Conservation (phyloP, 1,140 invertebrate genomes). For the Bradysia coprophila region DNA sequence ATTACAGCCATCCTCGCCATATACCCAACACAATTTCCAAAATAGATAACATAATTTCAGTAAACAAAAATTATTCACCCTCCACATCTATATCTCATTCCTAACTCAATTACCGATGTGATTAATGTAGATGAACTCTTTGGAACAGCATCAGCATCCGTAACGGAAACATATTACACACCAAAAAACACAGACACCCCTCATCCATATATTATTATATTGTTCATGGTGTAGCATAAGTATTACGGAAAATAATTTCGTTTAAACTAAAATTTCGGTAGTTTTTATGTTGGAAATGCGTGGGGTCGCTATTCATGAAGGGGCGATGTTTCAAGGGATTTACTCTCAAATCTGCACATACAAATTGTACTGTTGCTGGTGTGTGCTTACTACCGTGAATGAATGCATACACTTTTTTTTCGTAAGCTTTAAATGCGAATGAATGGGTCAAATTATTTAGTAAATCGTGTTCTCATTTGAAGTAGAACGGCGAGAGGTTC, state of each 20-base stretch:
- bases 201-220: not conserved
- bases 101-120: not conserved
- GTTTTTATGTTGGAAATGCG: not conserved
- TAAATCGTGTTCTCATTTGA: too few relatives aligned
- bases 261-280: not conserved
- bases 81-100: too few relatives aligned
- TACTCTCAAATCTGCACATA: not conserved
- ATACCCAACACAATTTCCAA: too few relatives aligned
- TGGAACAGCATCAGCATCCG: not conserved
- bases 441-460: not conserved
- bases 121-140: not conserved
- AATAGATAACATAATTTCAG: too few relatives aligned
- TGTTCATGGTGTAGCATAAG: not conserved
- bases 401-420: not conserved
- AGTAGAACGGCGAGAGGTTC: too few relatives aligned
- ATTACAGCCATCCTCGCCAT: too few relatives aligned
- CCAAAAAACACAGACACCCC: not conserved
- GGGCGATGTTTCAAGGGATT: not conserved
- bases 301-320: not conserved
- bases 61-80: too few relatives aligned
- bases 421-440: not conserved
- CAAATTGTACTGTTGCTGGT: not conserved
- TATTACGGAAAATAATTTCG: not conserved
- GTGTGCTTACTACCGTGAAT: too few relatives aligned
- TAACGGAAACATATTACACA: not conserved